Conservation (phyloP, 2,888 invertebrate genomes). For the Corythucha ciliata region DNA sequence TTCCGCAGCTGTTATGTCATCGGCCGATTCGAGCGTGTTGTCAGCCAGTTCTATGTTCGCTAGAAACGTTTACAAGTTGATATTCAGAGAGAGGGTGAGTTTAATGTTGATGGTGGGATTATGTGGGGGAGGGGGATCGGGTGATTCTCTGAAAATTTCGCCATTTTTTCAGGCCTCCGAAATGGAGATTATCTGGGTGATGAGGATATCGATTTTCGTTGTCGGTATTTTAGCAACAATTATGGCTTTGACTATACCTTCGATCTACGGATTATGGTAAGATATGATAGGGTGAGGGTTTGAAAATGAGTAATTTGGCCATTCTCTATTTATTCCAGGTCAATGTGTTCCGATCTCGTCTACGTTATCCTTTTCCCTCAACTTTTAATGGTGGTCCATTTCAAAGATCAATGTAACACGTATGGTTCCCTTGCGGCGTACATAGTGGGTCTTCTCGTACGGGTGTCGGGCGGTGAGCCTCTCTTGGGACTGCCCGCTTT, state of each 20-base stretch:
- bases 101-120: background rate
- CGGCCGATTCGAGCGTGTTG: conserved; percentile 95
- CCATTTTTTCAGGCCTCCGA: conserved; percentile 91
- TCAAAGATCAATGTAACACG: conserved; percentile 88
- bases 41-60: conserved; percentile 99
- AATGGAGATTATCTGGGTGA: conserved; percentile 94
- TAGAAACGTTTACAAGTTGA: conserved; percentile 93
- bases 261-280: conserved; percentile 95
- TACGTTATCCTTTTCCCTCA: conserved; percentile 98
- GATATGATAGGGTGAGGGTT: too few relatives aligned
- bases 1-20: conserved; percentile 98
- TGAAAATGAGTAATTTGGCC: background rate
- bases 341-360: conserved; percentile 96
- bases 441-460: conserved; percentile 68
- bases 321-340: conserved; percentile 48
- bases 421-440: conserved; percentile 91
- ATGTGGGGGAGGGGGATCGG: background rate
- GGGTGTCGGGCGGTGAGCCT: conserved; percentile 81
- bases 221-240: conserved; percentile 86
- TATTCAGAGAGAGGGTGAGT: conserved; percentile 80
- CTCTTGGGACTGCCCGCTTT: conserved; percentile 70
- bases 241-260: conserved; percentile 95
- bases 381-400: conserved; percentile 94
- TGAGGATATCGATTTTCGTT: conserved; percentile 82
- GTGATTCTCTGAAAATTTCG: too few relatives aligned